Base-by-base conservation (phyloP, 2,113 vertebrate species). In the Struthidea cinerea region DNA sequence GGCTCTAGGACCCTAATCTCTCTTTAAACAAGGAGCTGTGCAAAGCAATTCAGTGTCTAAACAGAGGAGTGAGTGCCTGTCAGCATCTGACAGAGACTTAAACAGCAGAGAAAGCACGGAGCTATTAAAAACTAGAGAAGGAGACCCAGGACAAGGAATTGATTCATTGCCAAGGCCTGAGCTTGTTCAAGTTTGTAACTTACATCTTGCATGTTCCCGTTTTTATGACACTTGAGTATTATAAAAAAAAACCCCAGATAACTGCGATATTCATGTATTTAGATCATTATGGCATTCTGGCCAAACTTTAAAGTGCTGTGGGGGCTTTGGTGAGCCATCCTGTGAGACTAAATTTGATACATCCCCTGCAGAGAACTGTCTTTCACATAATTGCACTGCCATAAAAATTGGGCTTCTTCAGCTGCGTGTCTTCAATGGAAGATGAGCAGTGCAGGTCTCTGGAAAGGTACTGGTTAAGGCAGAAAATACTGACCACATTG, bases 11-110 rank as follows among this genome's bases (percentile, higher is more conserved):
- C 76, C 60, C 44, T 91, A 90, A 95, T 94, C 88, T 88, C 85
- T 71, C 73, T 61, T 90, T 94, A 95, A 96, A 94, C 64, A 78
- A 90, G 90, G 90, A 84, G 67, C 92, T 84, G 83, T 92, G 71
- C 78, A 84, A 84, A 94, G 85, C 75, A 84, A 71, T 95, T 90
- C 84, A 42, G 68, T 84, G 60, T 94, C 92, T 95, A 35, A 94
- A 90, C 90, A 96, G 82, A 90, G 71, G 21, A 88, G 64, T 30
- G 47, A 91, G 91, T 78, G 84, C 84, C 84, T 87, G 24, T 94
- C 93, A 71, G 60, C 60, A 56, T 68, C 80, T 84, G 82, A 92
- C 80, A 92, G 79, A 86, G 89, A 26, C 75, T 91, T 53, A 5
- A 89, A 79, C 35, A 92, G 92, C 64, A 80, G 47, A 90, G 21